phyloP scores from a whole-genome alignment of 2,113 vertebrate species.

The Lynx canadensis region DNA sequence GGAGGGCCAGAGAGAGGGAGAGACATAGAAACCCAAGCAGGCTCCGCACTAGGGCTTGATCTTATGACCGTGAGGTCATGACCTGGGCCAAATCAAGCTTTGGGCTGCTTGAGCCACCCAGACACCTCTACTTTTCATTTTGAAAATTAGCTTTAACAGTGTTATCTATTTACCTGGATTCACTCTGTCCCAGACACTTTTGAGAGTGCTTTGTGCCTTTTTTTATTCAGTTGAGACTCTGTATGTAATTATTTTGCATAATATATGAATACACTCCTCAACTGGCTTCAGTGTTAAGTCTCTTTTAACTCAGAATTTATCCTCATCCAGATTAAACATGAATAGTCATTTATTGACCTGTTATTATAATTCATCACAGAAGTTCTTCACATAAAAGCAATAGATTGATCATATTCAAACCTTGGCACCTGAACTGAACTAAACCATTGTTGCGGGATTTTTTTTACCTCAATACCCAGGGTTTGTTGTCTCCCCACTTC shows the following conservation, averaged over 20 bases:
- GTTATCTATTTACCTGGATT: background rate
- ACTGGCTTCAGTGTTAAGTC: background rate
- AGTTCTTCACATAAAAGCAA: background rate
- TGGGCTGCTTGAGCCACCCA: no score
- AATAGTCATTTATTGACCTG: background rate
- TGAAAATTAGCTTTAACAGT: background rate
- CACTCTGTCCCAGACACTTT: background rate
- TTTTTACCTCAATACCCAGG: no score
- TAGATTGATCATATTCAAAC: background rate
- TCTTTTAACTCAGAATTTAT: background rate
- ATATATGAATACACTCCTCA: background rate
- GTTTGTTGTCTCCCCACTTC: no score
- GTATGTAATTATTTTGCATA: background rate
- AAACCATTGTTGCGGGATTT: background rate
- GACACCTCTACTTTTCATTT: background rate
- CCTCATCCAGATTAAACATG: background rate
- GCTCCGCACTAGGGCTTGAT: no score
- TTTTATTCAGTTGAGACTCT: conserved; percentile 18
- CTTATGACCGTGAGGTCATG: no score
- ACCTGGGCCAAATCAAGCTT: no score
- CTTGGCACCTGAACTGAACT: background rate
- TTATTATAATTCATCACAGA: background rate
- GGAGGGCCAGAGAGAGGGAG: no score
- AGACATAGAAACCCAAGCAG: no score
- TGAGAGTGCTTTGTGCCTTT: background rate